These are phyloP conservation scores for Passerina amoena DNA, from an alignment of 2,113 vertebrate species.

Conservation along the genomic window DNA sequence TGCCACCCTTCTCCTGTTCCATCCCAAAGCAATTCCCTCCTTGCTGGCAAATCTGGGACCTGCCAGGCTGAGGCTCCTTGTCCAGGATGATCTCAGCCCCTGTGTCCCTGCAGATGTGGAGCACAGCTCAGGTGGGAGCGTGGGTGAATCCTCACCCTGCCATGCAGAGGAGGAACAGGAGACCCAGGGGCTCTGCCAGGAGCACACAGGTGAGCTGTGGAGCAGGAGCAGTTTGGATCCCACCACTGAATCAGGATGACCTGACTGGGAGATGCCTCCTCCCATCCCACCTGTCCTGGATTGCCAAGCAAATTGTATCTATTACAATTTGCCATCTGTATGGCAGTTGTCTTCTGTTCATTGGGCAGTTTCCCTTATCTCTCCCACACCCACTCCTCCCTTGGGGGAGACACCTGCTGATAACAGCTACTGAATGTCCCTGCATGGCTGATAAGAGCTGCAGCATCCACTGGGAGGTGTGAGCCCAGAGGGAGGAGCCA, in stretches of 20 bases:
- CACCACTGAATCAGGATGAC: not conserved
- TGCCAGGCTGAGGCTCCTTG: not conserved
- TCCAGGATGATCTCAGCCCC: rapidly evolving
- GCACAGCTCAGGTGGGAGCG: rapidly evolving
- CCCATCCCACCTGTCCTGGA: too few relatives aligned
- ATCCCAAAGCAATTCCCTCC: not conserved
- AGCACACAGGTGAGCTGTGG: not conserved
- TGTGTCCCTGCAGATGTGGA: not conserved
- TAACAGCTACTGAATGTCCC: too few relatives aligned
- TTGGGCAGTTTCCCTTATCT: too few relatives aligned
- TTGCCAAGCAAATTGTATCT: too few relatives aligned
- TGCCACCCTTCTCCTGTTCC: not conserved
- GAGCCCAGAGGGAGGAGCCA: too few relatives aligned
- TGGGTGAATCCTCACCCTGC: not conserved
- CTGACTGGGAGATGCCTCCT: not conserved
- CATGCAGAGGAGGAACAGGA: not conserved
- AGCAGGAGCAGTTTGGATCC: not conserved
- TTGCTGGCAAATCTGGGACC: not conserved
- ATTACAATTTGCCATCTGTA: too few relatives aligned
- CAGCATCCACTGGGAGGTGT: too few relatives aligned
- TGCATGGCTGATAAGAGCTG: too few relatives aligned
- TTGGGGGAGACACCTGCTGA: too few relatives aligned
- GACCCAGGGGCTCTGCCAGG: not conserved
- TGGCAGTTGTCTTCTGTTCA: too few relatives aligned
- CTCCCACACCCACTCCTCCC: too few relatives aligned